A percentile compares a stretch with the other conserved stretches of the same genome.
Conservation (phyloP, 1,140 invertebrate species). For the Bombus huntii region DNA sequence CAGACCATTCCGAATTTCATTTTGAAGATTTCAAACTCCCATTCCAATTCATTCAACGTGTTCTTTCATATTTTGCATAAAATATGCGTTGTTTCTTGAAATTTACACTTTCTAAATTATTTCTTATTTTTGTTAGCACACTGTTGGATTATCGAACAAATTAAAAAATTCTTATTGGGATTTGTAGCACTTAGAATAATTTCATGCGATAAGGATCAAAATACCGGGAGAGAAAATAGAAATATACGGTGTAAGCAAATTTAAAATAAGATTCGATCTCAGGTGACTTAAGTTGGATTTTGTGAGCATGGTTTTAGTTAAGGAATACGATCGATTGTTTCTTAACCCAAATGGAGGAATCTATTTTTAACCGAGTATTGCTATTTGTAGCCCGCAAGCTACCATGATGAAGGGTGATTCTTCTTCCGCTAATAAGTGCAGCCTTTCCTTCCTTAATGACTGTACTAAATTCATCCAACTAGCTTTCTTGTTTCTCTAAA, state of each 20-base stretch:
- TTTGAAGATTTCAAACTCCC: too few species aligned
- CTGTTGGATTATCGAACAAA: too few species aligned
- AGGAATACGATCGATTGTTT: not conserved
- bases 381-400: constrained; percentile 1
- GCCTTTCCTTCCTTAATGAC: constrained; percentile 26
- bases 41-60: too few species aligned
- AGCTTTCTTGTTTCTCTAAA: constrained; percentile 22
- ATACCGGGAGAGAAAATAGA: not conserved
- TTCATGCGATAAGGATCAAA: not conserved
- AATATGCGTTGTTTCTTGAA: too few species aligned
- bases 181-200: not conserved
- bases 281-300: not conserved
- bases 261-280: not conserved
- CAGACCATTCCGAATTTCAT: too few species aligned
- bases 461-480: constrained; percentile 16
- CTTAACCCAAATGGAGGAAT: not conserved
- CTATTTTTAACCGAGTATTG: constrained; percentile 16
- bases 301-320: not conserved
- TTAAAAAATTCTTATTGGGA: accelerated
- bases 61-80: too few species aligned
- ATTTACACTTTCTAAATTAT: not conserved
- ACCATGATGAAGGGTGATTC: constrained; percentile 28
- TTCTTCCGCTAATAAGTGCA: constrained; percentile 35
- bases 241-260: not conserved
- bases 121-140: not conserved